Percentiles rank a stretch among this genome's conserved stretches.
Evolutionary conservation across 2,113 vertebrate species (phyloP).

Genomic region (Mungos mungo): DNA sequence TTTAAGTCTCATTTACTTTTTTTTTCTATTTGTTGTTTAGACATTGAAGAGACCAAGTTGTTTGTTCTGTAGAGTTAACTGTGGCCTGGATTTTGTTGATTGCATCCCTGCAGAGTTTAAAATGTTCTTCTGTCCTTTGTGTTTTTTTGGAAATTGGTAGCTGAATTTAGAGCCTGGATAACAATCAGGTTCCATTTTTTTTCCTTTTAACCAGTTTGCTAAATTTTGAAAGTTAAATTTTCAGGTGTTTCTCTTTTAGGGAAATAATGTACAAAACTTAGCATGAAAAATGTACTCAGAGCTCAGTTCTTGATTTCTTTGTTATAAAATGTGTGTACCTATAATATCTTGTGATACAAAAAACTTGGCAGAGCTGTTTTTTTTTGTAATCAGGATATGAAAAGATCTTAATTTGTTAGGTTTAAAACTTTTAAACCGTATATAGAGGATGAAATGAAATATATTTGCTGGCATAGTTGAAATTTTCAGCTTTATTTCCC

Average conservation of each 20-base stretch:
- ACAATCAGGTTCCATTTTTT: neutral
- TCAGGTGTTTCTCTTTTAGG: constrained; percentile 31
- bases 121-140: constrained; percentile 27
- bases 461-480: neutral
- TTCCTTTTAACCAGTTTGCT: neutral
- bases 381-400: constrained; percentile 19
- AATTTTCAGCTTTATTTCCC: neutral
- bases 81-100: constrained; percentile 42
- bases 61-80: constrained; percentile 16
- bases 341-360: neutral
- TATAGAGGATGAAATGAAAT: constrained; percentile 45
- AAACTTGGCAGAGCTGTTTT: neutral
- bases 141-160: constrained; percentile 38
- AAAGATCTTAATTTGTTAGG: neutral
- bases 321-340: constrained; percentile 11
- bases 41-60: neutral
- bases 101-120: constrained; percentile 53
- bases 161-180: neutral
- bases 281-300: constrained; percentile 15
- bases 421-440: constrained; percentile 43
- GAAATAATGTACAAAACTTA: neutral
- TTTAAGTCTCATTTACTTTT: neutral
- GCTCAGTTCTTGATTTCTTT: constrained; percentile 29
- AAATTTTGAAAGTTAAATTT: neutral
- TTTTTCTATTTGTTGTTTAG: neutral